phyloP scores from a whole-genome alignment of 2,888 invertebrate genomes.

The Leptopterna dolabrata region DNA sequence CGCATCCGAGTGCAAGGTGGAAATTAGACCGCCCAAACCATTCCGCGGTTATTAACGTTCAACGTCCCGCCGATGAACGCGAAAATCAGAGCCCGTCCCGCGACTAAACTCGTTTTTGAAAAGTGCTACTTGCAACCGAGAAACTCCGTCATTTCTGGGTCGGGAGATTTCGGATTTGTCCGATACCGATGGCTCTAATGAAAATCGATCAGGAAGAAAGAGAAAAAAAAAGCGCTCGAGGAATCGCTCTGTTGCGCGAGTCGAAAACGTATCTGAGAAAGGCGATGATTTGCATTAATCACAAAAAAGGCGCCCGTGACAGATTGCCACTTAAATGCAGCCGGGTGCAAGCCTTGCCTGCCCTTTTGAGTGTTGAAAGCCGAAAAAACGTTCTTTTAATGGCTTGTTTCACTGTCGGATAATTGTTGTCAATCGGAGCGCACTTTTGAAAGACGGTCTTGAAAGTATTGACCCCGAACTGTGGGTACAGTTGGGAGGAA shows the following conservation, averaged over 20 bases:
- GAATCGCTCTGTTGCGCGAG: not conserved
- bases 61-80: not conserved
- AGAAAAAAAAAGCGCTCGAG: no score
- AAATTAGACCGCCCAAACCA: not conserved
- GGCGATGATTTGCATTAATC: slow-evolving; percentile 15
- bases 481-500: no score
- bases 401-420: not conserved
- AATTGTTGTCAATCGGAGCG: not conserved
- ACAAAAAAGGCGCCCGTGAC: not conserved
- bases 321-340: slow-evolving; percentile 4
- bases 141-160: not conserved
- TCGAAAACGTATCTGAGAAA: not conserved
- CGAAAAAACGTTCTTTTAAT: not conserved
- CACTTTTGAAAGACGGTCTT: no score
- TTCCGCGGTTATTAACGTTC: not conserved
- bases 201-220: not conserved
- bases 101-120: not conserved
- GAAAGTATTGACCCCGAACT: no score
- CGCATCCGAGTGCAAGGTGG: not conserved
- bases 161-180: not conserved
- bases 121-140: not conserved
- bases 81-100: not conserved
- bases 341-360: not conserved
- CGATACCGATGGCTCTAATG: not conserved
- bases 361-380: not conserved